Conservation (phyloP, 2,888 invertebrate species). For the Elysia crispata region DNA sequence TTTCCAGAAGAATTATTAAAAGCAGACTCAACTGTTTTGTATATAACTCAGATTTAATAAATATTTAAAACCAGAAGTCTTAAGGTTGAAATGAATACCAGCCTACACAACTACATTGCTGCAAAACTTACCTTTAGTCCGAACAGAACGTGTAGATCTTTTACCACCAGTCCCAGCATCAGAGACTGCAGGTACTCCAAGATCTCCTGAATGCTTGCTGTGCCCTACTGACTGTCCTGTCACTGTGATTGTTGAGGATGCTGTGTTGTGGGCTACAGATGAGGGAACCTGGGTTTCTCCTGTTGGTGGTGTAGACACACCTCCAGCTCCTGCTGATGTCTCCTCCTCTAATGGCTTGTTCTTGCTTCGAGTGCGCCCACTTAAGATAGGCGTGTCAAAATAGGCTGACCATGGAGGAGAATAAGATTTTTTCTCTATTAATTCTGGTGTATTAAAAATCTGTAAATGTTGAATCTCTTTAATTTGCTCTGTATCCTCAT, state of each 20-base stretch:
- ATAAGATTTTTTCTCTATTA: constrained; percentile 5
- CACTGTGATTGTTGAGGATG: constrained; percentile 27
- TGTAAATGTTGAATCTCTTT: no score
- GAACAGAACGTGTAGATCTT: constrained; percentile 53
- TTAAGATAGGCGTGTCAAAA: constrained; percentile 56
- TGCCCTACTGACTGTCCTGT: not conserved
- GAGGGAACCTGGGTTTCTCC: not conserved
- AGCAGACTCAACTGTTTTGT: no score
- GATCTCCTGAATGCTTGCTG: not conserved
- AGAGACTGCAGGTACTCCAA: not conserved
- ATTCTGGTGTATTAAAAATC: not conserved
- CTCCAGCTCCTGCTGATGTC: not conserved
- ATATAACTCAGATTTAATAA: no score
- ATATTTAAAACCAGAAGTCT: no score
- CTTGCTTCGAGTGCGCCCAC: constrained; percentile 55
- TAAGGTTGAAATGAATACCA: no score
- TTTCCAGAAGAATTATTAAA: no score
- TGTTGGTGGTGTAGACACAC: not conserved
- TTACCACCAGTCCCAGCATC: constrained; percentile 44
- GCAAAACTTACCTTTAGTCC: constrained; percentile 51
- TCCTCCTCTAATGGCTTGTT: constrained; percentile 34
- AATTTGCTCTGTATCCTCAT: no score
- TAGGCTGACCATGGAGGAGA: constrained; percentile 52
- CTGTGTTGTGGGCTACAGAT: constrained; percentile 2
- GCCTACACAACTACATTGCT: not conserved